phyloP scores from a whole-genome alignment of 2,888 invertebrate genomes.

The Crematogaster levior region DNA sequence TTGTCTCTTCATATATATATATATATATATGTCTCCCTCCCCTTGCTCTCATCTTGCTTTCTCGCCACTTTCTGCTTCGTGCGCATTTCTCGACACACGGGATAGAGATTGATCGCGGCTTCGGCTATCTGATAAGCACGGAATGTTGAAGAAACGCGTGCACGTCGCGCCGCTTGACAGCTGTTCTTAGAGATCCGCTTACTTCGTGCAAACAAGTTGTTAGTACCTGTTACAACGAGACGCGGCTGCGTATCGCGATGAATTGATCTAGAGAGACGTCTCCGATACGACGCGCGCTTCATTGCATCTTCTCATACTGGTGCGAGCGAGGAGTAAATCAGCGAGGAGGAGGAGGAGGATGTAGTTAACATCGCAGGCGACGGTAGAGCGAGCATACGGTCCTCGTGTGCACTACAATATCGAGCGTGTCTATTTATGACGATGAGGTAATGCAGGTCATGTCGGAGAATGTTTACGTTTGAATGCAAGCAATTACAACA shows the following conservation, averaged over 20 bases:
- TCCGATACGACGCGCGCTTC: constrained; percentile 33
- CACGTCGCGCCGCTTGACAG: constrained; percentile 58
- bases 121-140: constrained; percentile 62
- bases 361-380: constrained; percentile 5
- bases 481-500: not conserved
- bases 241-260: constrained; percentile 40
- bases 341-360: not conserved
- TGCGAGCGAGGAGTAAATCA: constrained; percentile 38
- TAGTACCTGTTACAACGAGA: constrained; percentile 61
- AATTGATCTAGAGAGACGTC: constrained; percentile 40
- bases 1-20: not conserved
- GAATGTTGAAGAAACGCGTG: constrained; percentile 63
- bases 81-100: constrained; percentile 40
- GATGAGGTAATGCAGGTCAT: constrained; percentile 25
- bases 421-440: constrained; percentile 41
- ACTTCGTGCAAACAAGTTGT: constrained; percentile 63
- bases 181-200: constrained; percentile 55
- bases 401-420: constrained; percentile 1
- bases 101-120: constrained; percentile 69
- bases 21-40: no score
- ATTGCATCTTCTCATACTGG: constrained; percentile 22
- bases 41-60: constrained; percentile 21
- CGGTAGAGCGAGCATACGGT: not conserved
- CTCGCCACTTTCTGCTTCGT: constrained; percentile 15
- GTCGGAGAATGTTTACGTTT: not conserved